These are phyloP conservation scores for Oryzaephilus surinamensis DNA, from an alignment of 1,140 invertebrate genomes.

Conservation along the genomic window DNA sequence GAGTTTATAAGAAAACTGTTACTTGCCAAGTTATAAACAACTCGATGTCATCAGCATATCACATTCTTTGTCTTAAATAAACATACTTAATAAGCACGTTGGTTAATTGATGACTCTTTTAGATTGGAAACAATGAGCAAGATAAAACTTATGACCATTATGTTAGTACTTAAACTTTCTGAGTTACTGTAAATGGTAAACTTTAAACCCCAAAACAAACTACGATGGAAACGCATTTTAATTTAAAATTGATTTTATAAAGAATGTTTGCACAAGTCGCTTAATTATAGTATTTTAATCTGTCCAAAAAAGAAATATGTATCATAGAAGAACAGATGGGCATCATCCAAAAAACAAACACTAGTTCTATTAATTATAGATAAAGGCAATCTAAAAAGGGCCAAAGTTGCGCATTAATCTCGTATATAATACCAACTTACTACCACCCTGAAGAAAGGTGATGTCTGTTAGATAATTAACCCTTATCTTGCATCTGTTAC, in stretches of 20 bases:
- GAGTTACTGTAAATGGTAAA: too few relatives aligned
- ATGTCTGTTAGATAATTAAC: conserved; percentile 18
- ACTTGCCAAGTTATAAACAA: too few relatives aligned
- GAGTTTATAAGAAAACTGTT: too few relatives aligned
- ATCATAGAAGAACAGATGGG: too few relatives aligned
- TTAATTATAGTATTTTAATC: too few relatives aligned
- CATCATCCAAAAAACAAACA: conserved; percentile 16
- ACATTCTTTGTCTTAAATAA: conserved; percentile 13
- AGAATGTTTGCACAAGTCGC: too few relatives aligned
- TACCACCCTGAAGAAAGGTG: conserved; percentile 12
- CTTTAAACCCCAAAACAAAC: too few relatives aligned
- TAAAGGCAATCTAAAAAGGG: conserved; percentile 9
- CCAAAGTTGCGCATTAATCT: conserved; percentile 16
- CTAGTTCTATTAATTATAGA: conserved; percentile 17
- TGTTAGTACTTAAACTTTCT: too few relatives aligned
- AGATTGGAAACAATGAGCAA: conserved; percentile 15
- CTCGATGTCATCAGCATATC: conserved; percentile 16
- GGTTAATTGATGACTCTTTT: conserved; percentile 15
- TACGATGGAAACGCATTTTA: too few relatives aligned
- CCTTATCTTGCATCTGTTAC: conserved; percentile 19
- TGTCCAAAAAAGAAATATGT: too few relatives aligned
- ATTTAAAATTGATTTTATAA: too few relatives aligned
- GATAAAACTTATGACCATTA: too few relatives aligned
- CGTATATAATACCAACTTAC: conserved; percentile 14
- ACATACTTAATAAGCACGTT: conserved; percentile 17